These are phyloP conservation scores for Xiphophorus birchmanni DNA, from an alignment of 2,797 vertebrate species.

Conservation along the genomic window DNA sequence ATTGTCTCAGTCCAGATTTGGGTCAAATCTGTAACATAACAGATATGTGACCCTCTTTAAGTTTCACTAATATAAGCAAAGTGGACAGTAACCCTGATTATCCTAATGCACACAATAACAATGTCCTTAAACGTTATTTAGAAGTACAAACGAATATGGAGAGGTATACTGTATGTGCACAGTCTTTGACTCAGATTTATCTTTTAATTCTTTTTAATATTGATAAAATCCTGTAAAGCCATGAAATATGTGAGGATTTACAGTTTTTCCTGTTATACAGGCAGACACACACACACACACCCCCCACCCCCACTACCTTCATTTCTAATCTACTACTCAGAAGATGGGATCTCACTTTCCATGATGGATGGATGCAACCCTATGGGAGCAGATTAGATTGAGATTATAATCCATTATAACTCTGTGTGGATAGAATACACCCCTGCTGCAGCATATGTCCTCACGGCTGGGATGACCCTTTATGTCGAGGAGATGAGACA, in stretches of 20 bases:
- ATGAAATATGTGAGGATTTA: slow-evolving; percentile 41
- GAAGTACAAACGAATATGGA: not conserved
- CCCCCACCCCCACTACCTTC: too few relatives aligned
- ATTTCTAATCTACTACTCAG: slow-evolving; percentile 44
- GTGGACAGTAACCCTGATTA: slow-evolving; percentile 5
- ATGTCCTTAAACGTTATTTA: not conserved
- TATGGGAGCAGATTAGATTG: slow-evolving; percentile 63
- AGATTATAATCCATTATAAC: slow-evolving; percentile 67
- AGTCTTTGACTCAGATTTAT: slow-evolving; percentile 12
- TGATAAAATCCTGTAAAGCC: slow-evolving; percentile 49
- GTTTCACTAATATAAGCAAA: slow-evolving; percentile 6
- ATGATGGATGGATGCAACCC: slow-evolving; percentile 49
- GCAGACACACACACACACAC: not conserved
- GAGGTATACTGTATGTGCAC: not conserved
- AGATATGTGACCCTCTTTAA: slow-evolving; percentile 1
- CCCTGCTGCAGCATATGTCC: slow-evolving; percentile 57
- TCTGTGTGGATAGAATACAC: slow-evolving; percentile 53
- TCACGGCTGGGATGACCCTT: slow-evolving; percentile 40
- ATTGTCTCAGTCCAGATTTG: slow-evolving; percentile 49
- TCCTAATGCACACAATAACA: not conserved
- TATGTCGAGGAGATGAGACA: slow-evolving; percentile 35
- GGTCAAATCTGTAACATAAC: slow-evolving; percentile 17
- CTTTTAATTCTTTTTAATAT: slow-evolving; percentile 56
- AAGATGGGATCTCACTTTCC: slow-evolving; percentile 53
- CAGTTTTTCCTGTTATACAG: not conserved